phyloP scores from a whole-genome alignment of 92 coral and sea anemone species.

The Montipora capitata region DNA sequence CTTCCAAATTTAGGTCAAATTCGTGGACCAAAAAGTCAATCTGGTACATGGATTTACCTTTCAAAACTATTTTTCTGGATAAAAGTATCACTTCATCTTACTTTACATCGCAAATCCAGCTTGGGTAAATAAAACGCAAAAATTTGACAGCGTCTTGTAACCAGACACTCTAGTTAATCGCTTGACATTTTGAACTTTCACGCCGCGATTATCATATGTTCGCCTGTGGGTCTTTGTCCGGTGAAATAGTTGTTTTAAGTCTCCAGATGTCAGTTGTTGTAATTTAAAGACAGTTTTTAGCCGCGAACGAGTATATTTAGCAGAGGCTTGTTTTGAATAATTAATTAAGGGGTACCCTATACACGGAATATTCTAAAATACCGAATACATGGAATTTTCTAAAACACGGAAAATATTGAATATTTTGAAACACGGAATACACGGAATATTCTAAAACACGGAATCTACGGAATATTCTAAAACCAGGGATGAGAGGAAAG shows the following conservation, averaged over 20 bases:
- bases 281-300: conserved; percentile 1
- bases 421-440: too few species aligned
- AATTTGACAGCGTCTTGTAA: not conserved
- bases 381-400: too few species aligned
- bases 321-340: not conserved
- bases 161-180: not conserved
- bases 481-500: too few species aligned
- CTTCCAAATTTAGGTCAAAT: not conserved
- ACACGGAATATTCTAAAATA: too few species aligned
- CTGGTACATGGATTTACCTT: conserved; percentile 1
- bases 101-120: not conserved
- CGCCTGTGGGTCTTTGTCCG: too few species aligned
- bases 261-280: too few species aligned
- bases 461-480: too few species aligned
- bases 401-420: too few species aligned
- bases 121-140: not conserved
- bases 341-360: not conserved
- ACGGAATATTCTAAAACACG: too few species aligned
- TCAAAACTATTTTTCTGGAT: too few species aligned
- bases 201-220: not conserved
- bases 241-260: too few species aligned
- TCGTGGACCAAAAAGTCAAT: conserved; percentile 6
- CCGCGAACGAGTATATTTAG: not conserved
- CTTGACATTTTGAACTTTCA: conserved; percentile 21
- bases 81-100: too few species aligned